Conservation (phyloP, 2,797 vertebrate species). For the Cryptoblepharus egeriae region DNA sequence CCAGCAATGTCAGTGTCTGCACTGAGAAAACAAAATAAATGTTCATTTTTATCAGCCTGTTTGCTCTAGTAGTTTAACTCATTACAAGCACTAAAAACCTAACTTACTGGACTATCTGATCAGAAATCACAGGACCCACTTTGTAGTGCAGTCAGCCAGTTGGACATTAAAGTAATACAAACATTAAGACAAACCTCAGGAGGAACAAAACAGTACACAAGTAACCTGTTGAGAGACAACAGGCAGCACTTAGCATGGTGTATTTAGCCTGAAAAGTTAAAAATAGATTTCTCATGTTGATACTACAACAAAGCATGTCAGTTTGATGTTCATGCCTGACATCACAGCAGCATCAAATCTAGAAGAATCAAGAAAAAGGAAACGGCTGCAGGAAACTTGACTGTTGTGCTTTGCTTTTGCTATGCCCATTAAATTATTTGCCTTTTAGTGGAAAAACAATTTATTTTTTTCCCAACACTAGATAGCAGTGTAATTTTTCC, state of each 20-base stretch:
- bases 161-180: background rate
- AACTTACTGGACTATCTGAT: background rate
- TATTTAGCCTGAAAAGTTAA: slow-evolving; percentile 17
- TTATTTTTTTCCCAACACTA: background rate
- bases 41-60: slow-evolving; percentile 33
- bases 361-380: background rate
- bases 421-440: background rate
- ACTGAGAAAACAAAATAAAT: slow-evolving; percentile 62
- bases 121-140: slow-evolving; percentile 6
- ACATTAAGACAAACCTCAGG: background rate
- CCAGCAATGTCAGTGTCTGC: slow-evolving; percentile 60
- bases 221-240: background rate
- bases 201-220: background rate
- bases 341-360: slow-evolving; percentile 17
- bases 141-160: background rate
- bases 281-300: background rate
- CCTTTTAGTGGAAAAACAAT: background rate
- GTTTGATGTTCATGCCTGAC: background rate
- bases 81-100: slow-evolving; percentile 18
- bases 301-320: background rate
- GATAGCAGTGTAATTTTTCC: background rate
- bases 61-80: slow-evolving; percentile 31
- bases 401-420: background rate
- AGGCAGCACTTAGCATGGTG: background rate
- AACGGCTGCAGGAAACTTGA: background rate